Percentiles rank a stretch among this genome's conserved stretches.
Evolutionary conservation across 2,888 invertebrate species (phyloP).

Genomic region (Plagodis pulveraria): DNA sequence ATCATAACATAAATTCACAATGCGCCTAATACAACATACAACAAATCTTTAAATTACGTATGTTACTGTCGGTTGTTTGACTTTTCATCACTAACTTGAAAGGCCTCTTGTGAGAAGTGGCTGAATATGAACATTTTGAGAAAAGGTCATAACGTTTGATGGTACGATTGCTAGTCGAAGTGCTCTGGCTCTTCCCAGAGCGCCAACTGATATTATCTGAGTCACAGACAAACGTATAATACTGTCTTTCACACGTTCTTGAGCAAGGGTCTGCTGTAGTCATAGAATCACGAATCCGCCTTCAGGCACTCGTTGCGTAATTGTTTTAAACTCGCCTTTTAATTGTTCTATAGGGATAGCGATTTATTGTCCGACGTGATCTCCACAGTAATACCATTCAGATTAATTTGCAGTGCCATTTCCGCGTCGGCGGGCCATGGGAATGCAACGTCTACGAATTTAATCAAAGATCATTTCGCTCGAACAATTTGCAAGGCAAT

Average conservation of each 20-base stretch:
- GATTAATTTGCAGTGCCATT: constrained; percentile 79
- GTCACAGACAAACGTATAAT: too few relatives aligned
- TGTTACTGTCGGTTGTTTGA: too few relatives aligned
- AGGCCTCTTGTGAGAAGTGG: too few relatives aligned
- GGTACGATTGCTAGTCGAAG: neutral
- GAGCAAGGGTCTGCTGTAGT: constrained; percentile 42
- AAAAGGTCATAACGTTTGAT: neutral
- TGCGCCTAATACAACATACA: too few relatives aligned
- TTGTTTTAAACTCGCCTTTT: constrained; percentile 84
- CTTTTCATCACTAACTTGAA: too few relatives aligned
- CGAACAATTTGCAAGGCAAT: constrained; percentile 58
- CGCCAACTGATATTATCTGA: too few relatives aligned
- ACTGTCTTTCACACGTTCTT: too few relatives aligned
- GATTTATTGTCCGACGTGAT: constrained; percentile 83
- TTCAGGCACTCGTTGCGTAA: constrained; percentile 78
- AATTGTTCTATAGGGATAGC: constrained; percentile 82
- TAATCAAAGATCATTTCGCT: constrained; percentile 70
- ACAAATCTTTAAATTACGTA: too few relatives aligned
- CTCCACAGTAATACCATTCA: constrained; percentile 71
- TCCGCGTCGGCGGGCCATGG: constrained; percentile 75
- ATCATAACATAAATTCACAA: too few relatives aligned
- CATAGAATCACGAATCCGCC: constrained; percentile 67
- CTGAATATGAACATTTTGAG: too few relatives aligned
- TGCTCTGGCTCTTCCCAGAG: too few relatives aligned
- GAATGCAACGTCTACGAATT: constrained; percentile 75